Evolutionary conservation across 2,888 invertebrate genomes (phyloP).

Genomic region (Chloroclysta siterata): DNA sequence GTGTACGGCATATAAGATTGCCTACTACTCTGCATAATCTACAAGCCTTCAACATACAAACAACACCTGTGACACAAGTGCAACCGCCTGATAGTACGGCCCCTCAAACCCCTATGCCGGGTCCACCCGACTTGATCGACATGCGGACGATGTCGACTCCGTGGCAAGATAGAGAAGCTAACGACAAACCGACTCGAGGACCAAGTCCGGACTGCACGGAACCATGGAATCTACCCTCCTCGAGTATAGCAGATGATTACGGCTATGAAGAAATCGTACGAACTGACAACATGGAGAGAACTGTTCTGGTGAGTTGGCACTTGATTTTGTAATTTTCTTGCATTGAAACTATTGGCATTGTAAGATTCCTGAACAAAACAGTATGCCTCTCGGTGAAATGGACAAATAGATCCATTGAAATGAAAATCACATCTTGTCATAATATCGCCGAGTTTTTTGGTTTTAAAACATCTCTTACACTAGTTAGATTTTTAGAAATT

Average conservation of each 20-base stretch:
- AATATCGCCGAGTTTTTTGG: not conserved
- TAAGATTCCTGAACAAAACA: not conserved
- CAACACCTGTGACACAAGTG: slow-evolving; percentile 56
- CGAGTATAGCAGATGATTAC: slow-evolving; percentile 66
- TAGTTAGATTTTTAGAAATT: not conserved
- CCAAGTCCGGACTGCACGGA: slow-evolving; percentile 75
- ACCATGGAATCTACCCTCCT: slow-evolving; percentile 71
- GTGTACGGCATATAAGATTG: slow-evolving; percentile 82
- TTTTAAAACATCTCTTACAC: not conserved
- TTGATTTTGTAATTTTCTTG: slow-evolving; percentile 19
- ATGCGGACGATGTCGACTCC: slow-evolving; percentile 69
- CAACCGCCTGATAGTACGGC: slow-evolving; percentile 71
- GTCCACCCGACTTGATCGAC: slow-evolving; percentile 73
- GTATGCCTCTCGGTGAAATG: not conserved
- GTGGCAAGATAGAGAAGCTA: slow-evolving; percentile 68
- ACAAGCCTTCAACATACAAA: slow-evolving; percentile 68
- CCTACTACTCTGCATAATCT: slow-evolving; percentile 78
- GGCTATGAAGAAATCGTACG: slow-evolving; percentile 76
- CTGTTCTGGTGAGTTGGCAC: slow-evolving; percentile 73
- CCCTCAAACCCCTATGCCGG: slow-evolving; percentile 61
- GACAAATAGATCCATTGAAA: not conserved
- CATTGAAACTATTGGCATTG: slow-evolving; percentile 34
- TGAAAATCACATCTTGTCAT: not conserved
- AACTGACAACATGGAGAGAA: slow-evolving; percentile 72
- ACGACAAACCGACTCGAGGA: slow-evolving; percentile 65